Evolutionary conservation across 2,113 vertebrate species (phyloP).

Genomic region (Pangasianodon gigas): DNA sequence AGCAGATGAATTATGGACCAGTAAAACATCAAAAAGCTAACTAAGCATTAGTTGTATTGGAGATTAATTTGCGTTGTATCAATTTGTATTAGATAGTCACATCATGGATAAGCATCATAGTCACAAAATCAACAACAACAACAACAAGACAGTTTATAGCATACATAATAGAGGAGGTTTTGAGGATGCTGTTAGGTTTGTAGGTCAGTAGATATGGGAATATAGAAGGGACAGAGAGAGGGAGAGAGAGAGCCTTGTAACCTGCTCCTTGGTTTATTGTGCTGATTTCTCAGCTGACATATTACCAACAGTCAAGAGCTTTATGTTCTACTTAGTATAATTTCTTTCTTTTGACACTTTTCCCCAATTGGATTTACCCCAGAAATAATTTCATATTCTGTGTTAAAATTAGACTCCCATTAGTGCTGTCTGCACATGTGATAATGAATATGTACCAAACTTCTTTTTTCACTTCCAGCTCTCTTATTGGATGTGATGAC

Average conservation of each 20-base stretch:
- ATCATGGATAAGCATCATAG: not conserved
- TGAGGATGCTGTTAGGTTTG: slow-evolving; percentile 46
- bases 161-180: not conserved
- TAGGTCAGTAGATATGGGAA: slow-evolving; percentile 57
- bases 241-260: slow-evolving; percentile 18
- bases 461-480: slow-evolving; percentile 67
- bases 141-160: not conserved
- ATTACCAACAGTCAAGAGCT: not conserved
- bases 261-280: slow-evolving; percentile 35
- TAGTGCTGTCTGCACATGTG: not conserved
- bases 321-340: not conserved
- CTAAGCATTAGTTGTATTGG: not conserved
- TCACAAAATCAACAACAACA: not conserved
- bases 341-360: not conserved
- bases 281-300: not conserved
- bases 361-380: not conserved
- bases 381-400: not conserved
- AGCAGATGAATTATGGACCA: not conserved
- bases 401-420: not conserved
- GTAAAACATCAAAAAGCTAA: not conserved
- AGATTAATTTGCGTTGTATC: not conserved
- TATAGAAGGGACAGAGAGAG: not conserved
- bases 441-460: not conserved
- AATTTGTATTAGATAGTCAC: not conserved
- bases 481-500: slow-evolving; percentile 88